Conservation (phyloP, 2,797 vertebrate species). For the Gymnopithys bicolor region DNA sequence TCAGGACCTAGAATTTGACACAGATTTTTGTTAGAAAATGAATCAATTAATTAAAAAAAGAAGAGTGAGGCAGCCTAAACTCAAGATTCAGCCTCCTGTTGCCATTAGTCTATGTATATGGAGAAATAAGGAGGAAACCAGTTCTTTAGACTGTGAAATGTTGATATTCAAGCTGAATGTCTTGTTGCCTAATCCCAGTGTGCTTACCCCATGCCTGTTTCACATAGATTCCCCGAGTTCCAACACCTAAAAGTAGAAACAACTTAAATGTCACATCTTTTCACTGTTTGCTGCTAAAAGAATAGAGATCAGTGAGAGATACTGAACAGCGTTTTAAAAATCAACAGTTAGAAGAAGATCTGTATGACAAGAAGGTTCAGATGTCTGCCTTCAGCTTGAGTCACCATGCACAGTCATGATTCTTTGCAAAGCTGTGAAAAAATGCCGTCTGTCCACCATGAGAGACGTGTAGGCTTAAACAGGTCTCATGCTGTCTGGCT, state of each 20-base stretch:
- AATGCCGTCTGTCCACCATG: not conserved
- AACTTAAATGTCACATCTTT: conserved; percentile 34
- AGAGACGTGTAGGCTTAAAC: not conserved
- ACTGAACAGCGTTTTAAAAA: not conserved
- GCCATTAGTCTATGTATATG: not conserved
- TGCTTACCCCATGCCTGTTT: not conserved
- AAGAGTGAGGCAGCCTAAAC: not conserved
- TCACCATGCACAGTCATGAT: fast-evolving
- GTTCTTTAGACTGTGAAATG: not conserved
- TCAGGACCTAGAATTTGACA: not conserved
- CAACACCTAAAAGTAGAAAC: conserved; percentile 48
- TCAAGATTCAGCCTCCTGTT: not conserved
- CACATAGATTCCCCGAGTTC: not conserved
- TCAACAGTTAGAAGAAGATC: not conserved
- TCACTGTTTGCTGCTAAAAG: not conserved
- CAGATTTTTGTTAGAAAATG: not conserved
- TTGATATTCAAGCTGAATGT: not conserved
- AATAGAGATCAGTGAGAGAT: not conserved
- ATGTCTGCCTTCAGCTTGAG: not conserved
- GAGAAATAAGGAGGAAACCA: not conserved
- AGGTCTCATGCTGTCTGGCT: not conserved
- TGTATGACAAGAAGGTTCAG: not conserved
- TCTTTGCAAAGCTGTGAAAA: not conserved
- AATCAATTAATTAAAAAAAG: not conserved
- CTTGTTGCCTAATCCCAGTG: not conserved